phyloP scores from a whole-genome alignment of 92 coral and sea anemone species.

The Heteractis magnifica region DNA sequence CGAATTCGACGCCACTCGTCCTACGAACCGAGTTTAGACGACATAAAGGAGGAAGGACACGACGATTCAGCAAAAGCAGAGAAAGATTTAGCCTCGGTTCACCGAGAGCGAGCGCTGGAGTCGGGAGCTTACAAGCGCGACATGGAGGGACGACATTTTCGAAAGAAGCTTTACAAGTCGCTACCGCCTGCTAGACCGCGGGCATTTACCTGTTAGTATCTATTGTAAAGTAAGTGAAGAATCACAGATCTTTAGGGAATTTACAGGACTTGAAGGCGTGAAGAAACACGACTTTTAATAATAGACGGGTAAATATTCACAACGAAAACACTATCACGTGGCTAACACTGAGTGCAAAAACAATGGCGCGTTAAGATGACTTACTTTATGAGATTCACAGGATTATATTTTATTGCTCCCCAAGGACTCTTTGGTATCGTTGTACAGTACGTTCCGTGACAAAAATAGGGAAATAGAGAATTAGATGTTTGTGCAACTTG shows the following conservation, averaged over 20 bases:
- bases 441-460: not conserved
- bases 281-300: slow-evolving; percentile 33
- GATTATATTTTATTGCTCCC: not conserved
- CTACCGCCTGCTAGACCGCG: slow-evolving; percentile 51
- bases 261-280: slow-evolving; percentile 30
- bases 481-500: slow-evolving; percentile 11
- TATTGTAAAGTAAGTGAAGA: not conserved
- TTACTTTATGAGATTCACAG: not conserved
- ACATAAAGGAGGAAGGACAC: slow-evolving; percentile 71
- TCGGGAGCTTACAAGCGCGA: slow-evolving; percentile 57
- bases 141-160: slow-evolving; percentile 63
- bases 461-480: not conserved
- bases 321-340: slow-evolving; percentile 28
- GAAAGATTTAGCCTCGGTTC: slow-evolving; percentile 82
- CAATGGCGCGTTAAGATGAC: slow-evolving; percentile 11
- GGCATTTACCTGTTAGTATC: slow-evolving; percentile 53
- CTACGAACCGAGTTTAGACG: slow-evolving; percentile 84
- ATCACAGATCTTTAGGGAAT: not conserved
- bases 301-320: slow-evolving; percentile 14
- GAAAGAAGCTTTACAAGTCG: slow-evolving; percentile 40
- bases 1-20: slow-evolving; percentile 73
- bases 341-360: slow-evolving; percentile 11
- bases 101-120: slow-evolving; percentile 84
- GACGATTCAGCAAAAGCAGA: slow-evolving; percentile 45
- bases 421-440: not conserved